Percentiles rank a stretch among this genome's conserved stretches.
Evolutionary conservation across 2,113 vertebrate genomes (phyloP).

Genomic region (Turnix velox): DNA sequence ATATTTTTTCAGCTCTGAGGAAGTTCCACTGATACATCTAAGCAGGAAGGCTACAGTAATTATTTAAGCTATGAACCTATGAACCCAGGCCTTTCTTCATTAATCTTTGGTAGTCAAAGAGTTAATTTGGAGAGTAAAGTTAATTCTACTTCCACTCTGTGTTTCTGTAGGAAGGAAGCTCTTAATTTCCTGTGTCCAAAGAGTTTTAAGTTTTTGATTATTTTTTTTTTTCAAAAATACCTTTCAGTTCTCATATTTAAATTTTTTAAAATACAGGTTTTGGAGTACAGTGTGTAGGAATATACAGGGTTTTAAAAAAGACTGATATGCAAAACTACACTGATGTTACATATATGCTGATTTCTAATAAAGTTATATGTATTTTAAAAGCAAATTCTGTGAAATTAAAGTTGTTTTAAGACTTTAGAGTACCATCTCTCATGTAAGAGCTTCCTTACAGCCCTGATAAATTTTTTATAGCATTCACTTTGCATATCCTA

Average conservation of each 20-base stretch:
- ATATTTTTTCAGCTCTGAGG: neutral
- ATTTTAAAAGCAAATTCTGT: neutral
- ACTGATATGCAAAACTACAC: neutral
- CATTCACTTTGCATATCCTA: neutral
- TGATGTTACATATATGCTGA: neutral
- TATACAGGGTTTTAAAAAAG: neutral
- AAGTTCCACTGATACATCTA: neutral
- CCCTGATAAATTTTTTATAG: neutral
- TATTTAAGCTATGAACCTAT: neutral
- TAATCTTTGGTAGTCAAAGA: neutral
- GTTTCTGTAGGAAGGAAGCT: neutral
- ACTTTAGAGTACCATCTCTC: neutral
- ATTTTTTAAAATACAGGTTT: neutral
- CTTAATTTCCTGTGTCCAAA: neutral
- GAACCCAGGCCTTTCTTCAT: neutral
- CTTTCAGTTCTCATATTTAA: neutral
- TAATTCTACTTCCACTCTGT: neutral
- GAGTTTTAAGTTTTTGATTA: neutral
- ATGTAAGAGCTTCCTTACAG: neutral
- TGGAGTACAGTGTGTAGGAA: neutral
- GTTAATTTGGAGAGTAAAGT: neutral
- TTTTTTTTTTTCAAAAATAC: neutral
- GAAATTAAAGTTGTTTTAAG: neutral
- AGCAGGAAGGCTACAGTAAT: neutral
- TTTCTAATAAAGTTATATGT: neutral